Percentiles rank a stretch among this genome's conserved stretches.
These are phyloP conservation scores for Mesocricetus auratus DNA, from an alignment of 2,113 vertebrate species.

Conservation along the genomic window DNA sequence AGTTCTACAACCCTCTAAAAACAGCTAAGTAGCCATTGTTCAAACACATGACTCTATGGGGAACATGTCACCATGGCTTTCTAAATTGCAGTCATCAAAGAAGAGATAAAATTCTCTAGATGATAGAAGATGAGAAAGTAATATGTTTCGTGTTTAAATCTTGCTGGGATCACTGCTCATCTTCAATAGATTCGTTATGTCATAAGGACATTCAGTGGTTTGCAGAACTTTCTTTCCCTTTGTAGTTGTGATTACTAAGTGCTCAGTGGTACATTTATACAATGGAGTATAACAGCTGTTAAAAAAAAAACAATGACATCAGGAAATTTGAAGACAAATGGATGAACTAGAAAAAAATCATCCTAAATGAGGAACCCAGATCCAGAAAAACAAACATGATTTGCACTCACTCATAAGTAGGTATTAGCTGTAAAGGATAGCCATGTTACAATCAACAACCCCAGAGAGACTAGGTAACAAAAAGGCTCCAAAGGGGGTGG, in stretches of 20 bases:
- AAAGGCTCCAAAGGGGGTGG: too few relatives aligned
- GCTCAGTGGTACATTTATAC: background rate
- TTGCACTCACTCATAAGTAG: too few relatives aligned
- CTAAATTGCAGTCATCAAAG: background rate
- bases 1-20: background rate
- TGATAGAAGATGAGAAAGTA: background rate
- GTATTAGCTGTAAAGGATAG: too few relatives aligned
- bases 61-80: background rate
- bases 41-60: background rate
- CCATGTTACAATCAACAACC: too few relatives aligned
- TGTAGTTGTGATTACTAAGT: background rate
- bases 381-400: too few relatives aligned
- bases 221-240: background rate
- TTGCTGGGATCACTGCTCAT: background rate
- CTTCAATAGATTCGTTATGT: background rate
- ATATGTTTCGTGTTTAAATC: background rate
- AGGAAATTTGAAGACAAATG: too few relatives aligned
- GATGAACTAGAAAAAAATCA: too few relatives aligned
- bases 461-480: too few relatives aligned
- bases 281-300: too few relatives aligned
- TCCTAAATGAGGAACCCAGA: too few relatives aligned
- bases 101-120: slow-evolving; percentile 20
- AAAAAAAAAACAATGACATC: too few relatives aligned
- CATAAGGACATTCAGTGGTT: background rate
- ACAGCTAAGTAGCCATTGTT: background rate